Evolutionary conservation across 35 echinoderm and acorn worm species (phyloP).

Genomic region (Apostichopus parvimensis): DNA sequence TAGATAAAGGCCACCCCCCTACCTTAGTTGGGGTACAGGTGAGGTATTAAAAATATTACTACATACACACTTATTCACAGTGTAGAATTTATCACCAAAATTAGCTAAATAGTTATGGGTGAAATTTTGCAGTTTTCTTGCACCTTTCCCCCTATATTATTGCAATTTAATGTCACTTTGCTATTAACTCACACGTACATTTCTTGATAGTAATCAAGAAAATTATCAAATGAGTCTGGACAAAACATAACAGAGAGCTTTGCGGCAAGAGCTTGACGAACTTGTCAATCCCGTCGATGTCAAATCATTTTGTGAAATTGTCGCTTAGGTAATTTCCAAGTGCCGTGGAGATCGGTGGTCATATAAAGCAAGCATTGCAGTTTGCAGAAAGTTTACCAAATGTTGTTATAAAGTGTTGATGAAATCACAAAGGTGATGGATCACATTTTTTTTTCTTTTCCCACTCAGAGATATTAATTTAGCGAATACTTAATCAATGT

Average conservation of each 20-base stretch:
- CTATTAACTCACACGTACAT: background rate
- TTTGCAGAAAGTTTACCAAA: too few relatives aligned
- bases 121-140: background rate
- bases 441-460: too few relatives aligned
- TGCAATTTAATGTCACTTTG: background rate
- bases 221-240: background rate
- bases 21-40: background rate
- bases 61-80: background rate
- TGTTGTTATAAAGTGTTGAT: too few relatives aligned
- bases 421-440: too few relatives aligned
- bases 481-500: too few relatives aligned
- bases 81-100: background rate
- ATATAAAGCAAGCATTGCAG: too few relatives aligned
- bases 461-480: too few relatives aligned
- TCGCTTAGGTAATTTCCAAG: too few relatives aligned
- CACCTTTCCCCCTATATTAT: background rate
- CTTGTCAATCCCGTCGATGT: background rate
- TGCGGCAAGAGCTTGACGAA: background rate
- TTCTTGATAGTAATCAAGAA: background rate
- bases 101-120: background rate
- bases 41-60: background rate
- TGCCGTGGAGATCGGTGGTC: too few relatives aligned
- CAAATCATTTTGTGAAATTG: too few relatives aligned
- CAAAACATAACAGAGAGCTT: background rate
- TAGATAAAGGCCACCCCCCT: background rate